Base-by-base conservation (phyloP, 2,113 vertebrate genomes). In the Cathartes aura region DNA sequence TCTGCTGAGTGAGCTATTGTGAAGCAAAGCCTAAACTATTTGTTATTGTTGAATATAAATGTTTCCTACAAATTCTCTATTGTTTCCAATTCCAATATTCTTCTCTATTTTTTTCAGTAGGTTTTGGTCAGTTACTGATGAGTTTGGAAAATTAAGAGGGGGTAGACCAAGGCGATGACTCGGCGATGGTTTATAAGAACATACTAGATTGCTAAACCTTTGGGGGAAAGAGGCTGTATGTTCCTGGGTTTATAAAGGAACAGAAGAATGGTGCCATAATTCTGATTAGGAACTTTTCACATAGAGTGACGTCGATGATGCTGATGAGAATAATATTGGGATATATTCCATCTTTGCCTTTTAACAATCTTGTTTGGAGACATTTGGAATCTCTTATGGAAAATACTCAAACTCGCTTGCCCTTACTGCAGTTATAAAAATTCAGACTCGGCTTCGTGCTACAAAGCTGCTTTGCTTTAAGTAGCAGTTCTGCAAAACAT, bases 381-480 rank as follows among this genome's bases (percentile, higher is more conserved):
- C 45, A 45, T 63, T 89, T 91, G 76, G 56, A 86, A 52, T 91
- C 60, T 76, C 34, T 26, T 45, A 52, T 1, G 29, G 91, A 90
- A 96, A 96, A 91, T 48, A 62, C 66, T 87, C 67, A 81, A 83
- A 87, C 36, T 89, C 66, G 43, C 91, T 93, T 93, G 87, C 80
- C 56, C 40, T 89, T 82, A 27, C 43, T 76, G 62, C 40, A 56
- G 75, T 83, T 93, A 62, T 82, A 91, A 91, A 92, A 91, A 74
- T 60, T 83, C 60, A 76, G 56, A 82, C 50, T 87, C 45, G 0
- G 32, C 95, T 90, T 96, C 20, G 0, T 84, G 82, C 73, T 93
- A 50, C 79, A 82, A 88, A 95, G 89, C 81, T 80, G 66, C 91
- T 96, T 96, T 93, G 76, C 95, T 95, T 91, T 94, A 94, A 88